Percentiles rank a stretch among this genome's conserved stretches.
phyloP scores from a whole-genome alignment of 2,888 invertebrate genomes.

The Dicyrtoma fusca region DNA sequence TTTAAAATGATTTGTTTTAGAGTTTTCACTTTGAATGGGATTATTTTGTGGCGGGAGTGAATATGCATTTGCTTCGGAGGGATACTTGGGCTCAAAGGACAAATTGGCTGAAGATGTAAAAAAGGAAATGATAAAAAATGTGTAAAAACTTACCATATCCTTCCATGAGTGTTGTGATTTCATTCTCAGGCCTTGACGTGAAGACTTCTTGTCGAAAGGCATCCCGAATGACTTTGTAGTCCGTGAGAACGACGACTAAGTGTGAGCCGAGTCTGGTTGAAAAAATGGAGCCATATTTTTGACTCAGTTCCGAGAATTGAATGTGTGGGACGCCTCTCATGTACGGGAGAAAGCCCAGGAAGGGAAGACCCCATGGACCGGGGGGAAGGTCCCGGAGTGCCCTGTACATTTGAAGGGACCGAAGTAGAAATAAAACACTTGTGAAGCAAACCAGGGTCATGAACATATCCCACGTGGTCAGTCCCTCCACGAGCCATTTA shows the following conservation, averaged over 20 bases:
- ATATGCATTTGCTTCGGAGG: too few relatives aligned
- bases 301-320: conserved; percentile 74
- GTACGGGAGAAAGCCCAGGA: conserved; percentile 81
- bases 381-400: conserved; percentile 68
- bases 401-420: conserved; percentile 44
- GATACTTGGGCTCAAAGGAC: too few relatives aligned
- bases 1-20: too few relatives aligned
- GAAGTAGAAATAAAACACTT: conserved; percentile 40
- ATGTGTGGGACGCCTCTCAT: conserved; percentile 76
- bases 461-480: conserved; percentile 40
- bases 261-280: conserved; percentile 80
- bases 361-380: conserved; percentile 84
- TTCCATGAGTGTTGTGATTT: conserved; percentile 81
- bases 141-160: conserved; percentile 77
- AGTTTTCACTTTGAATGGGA: too few relatives aligned
- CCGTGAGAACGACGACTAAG: conserved; percentile 81
- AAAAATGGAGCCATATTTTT: conserved; percentile 79
- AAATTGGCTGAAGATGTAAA: too few relatives aligned
- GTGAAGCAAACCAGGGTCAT: conserved; percentile 42
- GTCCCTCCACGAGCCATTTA: conserved; percentile 19
- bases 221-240: conserved; percentile 82
- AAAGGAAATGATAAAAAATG: background rate
- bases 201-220: conserved; percentile 84
- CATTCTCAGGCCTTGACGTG: conserved; percentile 83
- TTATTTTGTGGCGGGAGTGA: too few relatives aligned